phyloP scores from a whole-genome alignment of 1,140 invertebrate species.

The Zaprionus lachaisei region DNA sequence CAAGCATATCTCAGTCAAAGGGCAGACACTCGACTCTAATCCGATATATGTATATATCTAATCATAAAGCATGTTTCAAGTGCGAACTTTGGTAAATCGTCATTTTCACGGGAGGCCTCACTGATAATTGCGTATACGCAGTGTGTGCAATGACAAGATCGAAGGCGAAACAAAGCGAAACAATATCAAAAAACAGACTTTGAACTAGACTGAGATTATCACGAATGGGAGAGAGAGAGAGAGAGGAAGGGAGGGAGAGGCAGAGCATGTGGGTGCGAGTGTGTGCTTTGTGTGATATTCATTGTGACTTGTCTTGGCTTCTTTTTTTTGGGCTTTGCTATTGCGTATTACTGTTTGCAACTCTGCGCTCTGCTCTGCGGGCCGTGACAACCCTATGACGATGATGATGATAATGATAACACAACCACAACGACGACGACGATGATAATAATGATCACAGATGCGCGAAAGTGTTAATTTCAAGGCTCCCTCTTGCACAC shows the following conservation, averaged over 20 bases:
- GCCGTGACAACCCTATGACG: conserved; percentile 8
- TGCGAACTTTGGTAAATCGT: background rate
- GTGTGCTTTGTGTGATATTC: conserved; percentile 17
- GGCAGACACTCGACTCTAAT: background rate
- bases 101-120: background rate
- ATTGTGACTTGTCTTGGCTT: conserved; percentile 41
- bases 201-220: conserved; percentile 75
- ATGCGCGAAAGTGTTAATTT: conserved; percentile 12
- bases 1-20: background rate
- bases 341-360: conserved; percentile 34
- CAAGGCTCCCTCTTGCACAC: conserved; percentile 1
- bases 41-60: background rate
- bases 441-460: conserved; percentile 7
- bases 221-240: conserved; percentile 20
- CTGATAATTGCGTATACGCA: conserved; percentile 5
- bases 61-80: background rate
- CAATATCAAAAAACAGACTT: conserved; percentile 65
- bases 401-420: background rate
- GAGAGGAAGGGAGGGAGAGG: background rate
- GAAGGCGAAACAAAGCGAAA: conserved; percentile 28
- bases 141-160: background rate
- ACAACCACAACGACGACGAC: background rate
- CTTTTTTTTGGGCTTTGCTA: conserved; percentile 13
- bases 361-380: background rate
- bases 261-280: conserved; percentile 9